phyloP scores from a whole-genome alignment of 2,797 vertebrate species.

The Enteromius radiatus region DNA sequence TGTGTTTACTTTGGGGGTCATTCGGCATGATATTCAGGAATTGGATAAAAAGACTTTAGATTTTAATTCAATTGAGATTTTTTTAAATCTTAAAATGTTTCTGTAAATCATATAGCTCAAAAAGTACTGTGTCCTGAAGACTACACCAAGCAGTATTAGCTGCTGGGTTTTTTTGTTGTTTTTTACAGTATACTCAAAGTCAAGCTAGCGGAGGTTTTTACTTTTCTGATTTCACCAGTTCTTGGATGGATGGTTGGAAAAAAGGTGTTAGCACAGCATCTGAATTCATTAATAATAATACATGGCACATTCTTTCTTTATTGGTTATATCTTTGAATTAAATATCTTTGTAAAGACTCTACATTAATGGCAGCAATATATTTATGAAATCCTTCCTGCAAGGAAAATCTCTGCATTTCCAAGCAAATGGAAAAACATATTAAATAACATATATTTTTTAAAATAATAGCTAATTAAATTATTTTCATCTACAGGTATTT shows the following conservation, averaged over 20 bases:
- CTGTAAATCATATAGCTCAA: background rate
- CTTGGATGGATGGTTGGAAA: background rate
- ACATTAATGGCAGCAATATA: background rate
- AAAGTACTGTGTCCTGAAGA: background rate
- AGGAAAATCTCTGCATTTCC: background rate
- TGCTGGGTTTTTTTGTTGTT: background rate
- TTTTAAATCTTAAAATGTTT: background rate
- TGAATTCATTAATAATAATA: constrained; percentile 50
- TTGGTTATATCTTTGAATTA: constrained; percentile 63
- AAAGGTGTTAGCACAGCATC: constrained; percentile 35
- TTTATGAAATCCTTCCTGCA: background rate
- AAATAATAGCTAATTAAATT: background rate
- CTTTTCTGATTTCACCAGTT: constrained; percentile 1
- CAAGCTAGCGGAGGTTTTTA: background rate
- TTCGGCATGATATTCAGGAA: background rate
- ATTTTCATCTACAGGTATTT: background rate
- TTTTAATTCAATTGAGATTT: background rate
- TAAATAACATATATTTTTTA: background rate
- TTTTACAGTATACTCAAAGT: background rate
- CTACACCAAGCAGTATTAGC: background rate
- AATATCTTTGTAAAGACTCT: constrained; percentile 19
- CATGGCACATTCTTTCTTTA: constrained; percentile 58
- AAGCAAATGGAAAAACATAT: background rate
- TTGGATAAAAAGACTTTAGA: background rate
- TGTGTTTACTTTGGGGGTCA: constrained; percentile 19